These are phyloP conservation scores for Charadrius vociferus DNA, from an alignment of 2,113 vertebrate genomes.

Conservation along the genomic window DNA sequence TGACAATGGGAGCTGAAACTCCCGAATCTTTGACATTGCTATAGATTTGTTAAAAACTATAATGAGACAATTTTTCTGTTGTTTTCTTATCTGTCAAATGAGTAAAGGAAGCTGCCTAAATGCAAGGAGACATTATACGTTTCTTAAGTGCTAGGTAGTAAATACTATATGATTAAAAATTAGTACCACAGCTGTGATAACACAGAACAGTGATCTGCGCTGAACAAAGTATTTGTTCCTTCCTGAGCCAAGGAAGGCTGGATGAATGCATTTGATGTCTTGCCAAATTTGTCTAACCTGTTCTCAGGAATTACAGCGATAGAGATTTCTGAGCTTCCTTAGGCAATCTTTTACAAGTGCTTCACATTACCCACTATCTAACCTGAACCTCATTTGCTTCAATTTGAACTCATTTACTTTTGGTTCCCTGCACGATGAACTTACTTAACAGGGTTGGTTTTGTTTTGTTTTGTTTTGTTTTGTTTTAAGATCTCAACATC, in stretches of 20 bases:
- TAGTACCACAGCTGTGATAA: neutral
- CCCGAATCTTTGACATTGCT: neutral
- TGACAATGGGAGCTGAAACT: neutral
- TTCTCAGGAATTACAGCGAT: neutral
- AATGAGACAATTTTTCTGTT: neutral
- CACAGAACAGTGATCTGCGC: neutral
- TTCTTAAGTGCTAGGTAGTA: neutral
- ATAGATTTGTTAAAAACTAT: neutral
- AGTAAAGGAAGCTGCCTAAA: neutral
- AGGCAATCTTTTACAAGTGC: neutral
- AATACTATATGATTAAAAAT: neutral
- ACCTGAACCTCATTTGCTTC: neutral
- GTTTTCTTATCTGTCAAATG: neutral
- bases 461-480: no score
- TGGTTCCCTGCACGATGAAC: neutral
- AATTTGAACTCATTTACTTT: neutral
- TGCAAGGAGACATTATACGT: neutral
- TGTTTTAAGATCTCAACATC: neutral
- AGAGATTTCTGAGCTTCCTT: neutral
- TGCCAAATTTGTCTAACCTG: neutral
- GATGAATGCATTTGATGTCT: neutral
- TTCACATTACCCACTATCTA: neutral
- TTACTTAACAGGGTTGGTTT: neutral
- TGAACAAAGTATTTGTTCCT: neutral
- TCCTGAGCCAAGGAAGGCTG: neutral